phyloP scores from a whole-genome alignment of 2,797 vertebrate genomes.

The Hephaestus fuliginosus region DNA sequence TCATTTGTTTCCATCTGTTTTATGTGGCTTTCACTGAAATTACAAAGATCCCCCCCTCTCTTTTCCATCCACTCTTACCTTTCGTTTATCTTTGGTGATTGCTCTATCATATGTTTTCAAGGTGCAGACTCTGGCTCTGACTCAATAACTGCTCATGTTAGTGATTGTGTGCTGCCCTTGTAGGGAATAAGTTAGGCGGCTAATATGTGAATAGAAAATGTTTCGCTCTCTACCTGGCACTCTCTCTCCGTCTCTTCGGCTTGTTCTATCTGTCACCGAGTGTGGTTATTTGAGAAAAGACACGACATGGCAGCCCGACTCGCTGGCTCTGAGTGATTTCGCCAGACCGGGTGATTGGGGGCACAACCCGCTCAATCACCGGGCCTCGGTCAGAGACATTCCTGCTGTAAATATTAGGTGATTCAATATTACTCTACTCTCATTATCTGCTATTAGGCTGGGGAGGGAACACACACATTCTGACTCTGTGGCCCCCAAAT shows the following conservation, averaged over 20 bases:
- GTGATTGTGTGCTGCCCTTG: not conserved
- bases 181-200: not conserved
- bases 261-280: slow-evolving; percentile 20
- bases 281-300: slow-evolving; percentile 56
- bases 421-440: slow-evolving; percentile 66
- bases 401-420: slow-evolving; percentile 63
- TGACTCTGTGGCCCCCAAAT: slow-evolving; percentile 56
- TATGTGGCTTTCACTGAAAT: slow-evolving; percentile 46
- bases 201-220: not conserved
- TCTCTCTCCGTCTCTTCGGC: slow-evolving; percentile 3
- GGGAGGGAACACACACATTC: slow-evolving; percentile 57
- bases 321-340: slow-evolving; percentile 37
- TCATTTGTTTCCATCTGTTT: slow-evolving; percentile 55
- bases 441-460: slow-evolving; percentile 81
- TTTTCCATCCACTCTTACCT: not conserved
- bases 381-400: slow-evolving; percentile 60
- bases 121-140: not conserved
- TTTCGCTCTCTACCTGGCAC: slow-evolving; percentile 1
- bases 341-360: slow-evolving; percentile 51
- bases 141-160: not conserved
- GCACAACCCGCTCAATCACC: slow-evolving; percentile 66
- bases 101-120: not conserved
- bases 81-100: not conserved
- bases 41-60: slow-evolving; percentile 17
- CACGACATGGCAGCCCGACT: slow-evolving; percentile 43